These are phyloP conservation scores for Boloria euphrosyne DNA, from an alignment of 2,888 invertebrate species.

Conservation along the genomic window DNA sequence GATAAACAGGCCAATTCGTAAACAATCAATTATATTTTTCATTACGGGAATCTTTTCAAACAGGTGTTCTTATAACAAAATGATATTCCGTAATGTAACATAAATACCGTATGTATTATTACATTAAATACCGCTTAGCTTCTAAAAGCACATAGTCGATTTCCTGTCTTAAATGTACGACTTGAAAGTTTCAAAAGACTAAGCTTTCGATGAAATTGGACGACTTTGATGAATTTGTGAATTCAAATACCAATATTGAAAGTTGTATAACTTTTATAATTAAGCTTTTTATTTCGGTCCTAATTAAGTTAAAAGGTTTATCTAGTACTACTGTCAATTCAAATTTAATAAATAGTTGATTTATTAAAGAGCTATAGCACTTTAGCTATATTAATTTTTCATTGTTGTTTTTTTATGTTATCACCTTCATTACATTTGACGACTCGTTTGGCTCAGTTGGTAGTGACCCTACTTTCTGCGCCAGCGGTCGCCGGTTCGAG, in stretches of 20 bases:
- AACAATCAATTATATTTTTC: not conserved
- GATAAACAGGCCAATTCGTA: not conserved
- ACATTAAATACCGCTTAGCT: not conserved
- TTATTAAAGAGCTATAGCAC: no score
- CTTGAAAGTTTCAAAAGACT: constrained; percentile 22
- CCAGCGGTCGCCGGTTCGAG: no score
- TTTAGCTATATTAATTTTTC: no score
- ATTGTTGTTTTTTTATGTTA: no score
- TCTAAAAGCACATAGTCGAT: not conserved
- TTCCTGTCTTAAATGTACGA: constrained; percentile 6
- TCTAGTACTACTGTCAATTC: no score
- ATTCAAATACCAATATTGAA: constrained; percentile 27
- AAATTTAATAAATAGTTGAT: no score
- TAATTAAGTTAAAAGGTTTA: not conserved
- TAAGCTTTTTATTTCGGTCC: constrained; percentile 12
- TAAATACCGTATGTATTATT: not conserved
- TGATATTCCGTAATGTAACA: not conserved
- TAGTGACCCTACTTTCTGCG: no score
- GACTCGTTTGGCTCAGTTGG: no score
- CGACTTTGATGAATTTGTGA: constrained; percentile 26
- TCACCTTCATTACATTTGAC: no score
- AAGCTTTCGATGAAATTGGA: constrained; percentile 28
- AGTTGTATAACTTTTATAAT: constrained; percentile 19
- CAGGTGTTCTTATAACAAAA: no score
- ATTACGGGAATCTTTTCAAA: no score